Evolutionary conservation across 2,888 invertebrate species (phyloP).

Genomic region (Plemyria rubiginata): DNA sequence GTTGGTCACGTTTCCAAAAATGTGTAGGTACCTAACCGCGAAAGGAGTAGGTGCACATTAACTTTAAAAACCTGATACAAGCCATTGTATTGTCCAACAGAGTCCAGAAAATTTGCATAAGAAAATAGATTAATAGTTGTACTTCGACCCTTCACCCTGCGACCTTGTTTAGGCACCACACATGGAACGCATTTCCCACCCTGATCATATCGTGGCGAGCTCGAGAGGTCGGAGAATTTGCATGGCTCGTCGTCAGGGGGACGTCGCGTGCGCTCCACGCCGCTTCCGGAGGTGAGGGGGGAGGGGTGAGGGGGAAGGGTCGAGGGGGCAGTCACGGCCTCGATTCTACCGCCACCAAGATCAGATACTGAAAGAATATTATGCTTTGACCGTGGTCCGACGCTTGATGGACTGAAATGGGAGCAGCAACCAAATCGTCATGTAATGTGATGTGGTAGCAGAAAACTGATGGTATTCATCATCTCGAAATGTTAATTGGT

Average conservation of each 20-base stretch:
- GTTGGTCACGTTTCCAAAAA: too few species aligned
- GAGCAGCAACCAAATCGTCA: conserved; percentile 15
- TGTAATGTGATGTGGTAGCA: not conserved
- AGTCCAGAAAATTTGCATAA: conserved; percentile 38
- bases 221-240: conserved; percentile 68
- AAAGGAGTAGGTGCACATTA: not conserved
- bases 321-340: conserved; percentile 53
- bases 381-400: conserved; percentile 57
- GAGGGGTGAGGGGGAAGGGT: conserved; percentile 40
- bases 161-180: conserved; percentile 63
- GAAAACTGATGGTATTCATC: not conserved
- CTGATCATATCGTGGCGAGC: conserved; percentile 54
- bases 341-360: conserved; percentile 68
- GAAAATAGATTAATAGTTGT: conserved; percentile 43
- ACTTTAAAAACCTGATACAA: not conserved
- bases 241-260: conserved; percentile 72
- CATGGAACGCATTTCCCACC: conserved; percentile 64
- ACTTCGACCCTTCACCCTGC: conserved; percentile 48
- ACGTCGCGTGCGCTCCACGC: conserved; percentile 72
- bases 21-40: too few species aligned
- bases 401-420: conserved; percentile 36
- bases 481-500: too few species aligned
- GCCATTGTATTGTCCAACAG: conserved; percentile 1
- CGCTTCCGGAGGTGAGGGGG: conserved; percentile 65
- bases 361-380: conserved; percentile 67